These are phyloP conservation scores for Spodoptera littoralis DNA, from an alignment of 2,888 invertebrate species.

Conservation along the genomic window DNA sequence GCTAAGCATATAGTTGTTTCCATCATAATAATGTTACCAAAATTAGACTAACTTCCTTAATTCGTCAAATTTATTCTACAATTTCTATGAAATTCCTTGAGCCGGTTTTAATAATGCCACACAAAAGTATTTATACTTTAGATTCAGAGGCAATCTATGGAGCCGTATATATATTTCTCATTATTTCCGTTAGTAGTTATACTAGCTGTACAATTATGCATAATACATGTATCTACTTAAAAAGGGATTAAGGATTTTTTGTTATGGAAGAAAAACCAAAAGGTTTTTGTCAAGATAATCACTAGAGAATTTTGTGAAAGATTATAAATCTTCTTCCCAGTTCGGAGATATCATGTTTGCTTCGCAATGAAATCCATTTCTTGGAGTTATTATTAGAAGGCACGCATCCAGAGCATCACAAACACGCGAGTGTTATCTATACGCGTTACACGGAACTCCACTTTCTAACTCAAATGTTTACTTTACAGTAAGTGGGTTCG, in stretches of 20 bases:
- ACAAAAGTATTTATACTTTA: constrained; percentile 3
- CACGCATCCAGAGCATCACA: constrained; percentile 79
- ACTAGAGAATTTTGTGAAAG: constrained; percentile 39
- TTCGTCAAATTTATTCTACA: background rate
- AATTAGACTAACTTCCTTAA: constrained; percentile 14
- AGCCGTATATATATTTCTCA: constrained; percentile 20
- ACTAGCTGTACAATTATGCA: constrained; percentile 31
- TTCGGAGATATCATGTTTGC: constrained; percentile 68
- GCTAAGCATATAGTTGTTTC: no score
- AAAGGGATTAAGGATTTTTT: constrained; percentile 42
- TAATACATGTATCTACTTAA: constrained; percentile 17
- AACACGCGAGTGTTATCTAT: constrained; percentile 81
- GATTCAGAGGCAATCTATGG: constrained; percentile 14
- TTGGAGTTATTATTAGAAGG: constrained; percentile 68
- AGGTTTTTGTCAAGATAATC: constrained; percentile 54
- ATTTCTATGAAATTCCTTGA: constrained; percentile 17
- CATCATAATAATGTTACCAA: no score
- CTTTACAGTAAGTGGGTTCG: constrained; percentile 81
- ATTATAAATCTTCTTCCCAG: constrained; percentile 53
- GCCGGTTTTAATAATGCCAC: constrained; percentile 6
- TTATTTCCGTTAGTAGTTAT: constrained; percentile 20
- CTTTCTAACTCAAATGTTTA: constrained; percentile 88
- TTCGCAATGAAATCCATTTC: constrained; percentile 65
- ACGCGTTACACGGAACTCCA: constrained; percentile 87
- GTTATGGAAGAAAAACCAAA: constrained; percentile 34